phyloP scores from a whole-genome alignment of 2,888 invertebrate species.

The Agrochola macilenta region DNA sequence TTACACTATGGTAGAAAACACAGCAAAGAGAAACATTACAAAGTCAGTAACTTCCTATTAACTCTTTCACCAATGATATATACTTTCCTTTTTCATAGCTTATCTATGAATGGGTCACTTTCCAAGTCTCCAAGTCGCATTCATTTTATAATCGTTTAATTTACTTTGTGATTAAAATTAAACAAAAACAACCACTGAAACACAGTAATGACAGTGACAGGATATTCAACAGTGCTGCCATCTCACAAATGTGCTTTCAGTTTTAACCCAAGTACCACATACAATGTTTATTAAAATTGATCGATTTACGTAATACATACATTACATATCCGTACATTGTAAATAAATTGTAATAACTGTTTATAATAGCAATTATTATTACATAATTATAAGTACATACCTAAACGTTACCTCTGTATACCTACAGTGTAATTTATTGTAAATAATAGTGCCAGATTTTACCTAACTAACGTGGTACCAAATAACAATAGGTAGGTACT shows the following conservation, averaged over 20 bases:
- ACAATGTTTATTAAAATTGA: neutral
- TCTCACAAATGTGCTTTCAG: neutral
- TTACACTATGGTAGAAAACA: neutral
- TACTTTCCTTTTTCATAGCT: neutral
- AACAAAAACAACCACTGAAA: neutral
- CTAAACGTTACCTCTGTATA: neutral
- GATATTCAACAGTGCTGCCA: slow-evolving; percentile 4
- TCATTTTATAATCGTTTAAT: neutral
- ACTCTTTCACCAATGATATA: neutral
- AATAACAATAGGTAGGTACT: neutral
- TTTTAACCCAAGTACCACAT: neutral
- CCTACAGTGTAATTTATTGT: slow-evolving; percentile 27
- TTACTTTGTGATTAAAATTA: neutral
- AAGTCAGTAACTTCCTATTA: neutral
- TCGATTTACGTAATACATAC: neutral
- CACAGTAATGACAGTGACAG: neutral
- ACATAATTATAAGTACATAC: neutral
- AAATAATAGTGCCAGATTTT: slow-evolving; percentile 21
- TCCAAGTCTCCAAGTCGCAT: neutral
- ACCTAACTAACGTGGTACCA: neutral
- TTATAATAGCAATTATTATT: neutral
- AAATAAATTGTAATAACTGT: slow-evolving; percentile 18
- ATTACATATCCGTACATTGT: slow-evolving; percentile 28
- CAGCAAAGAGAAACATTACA: neutral
- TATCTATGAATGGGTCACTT: too few relatives aligned